phyloP scores from a whole-genome alignment of 2,797 vertebrate genomes.

The Catamblyrhynchus diadema region DNA sequence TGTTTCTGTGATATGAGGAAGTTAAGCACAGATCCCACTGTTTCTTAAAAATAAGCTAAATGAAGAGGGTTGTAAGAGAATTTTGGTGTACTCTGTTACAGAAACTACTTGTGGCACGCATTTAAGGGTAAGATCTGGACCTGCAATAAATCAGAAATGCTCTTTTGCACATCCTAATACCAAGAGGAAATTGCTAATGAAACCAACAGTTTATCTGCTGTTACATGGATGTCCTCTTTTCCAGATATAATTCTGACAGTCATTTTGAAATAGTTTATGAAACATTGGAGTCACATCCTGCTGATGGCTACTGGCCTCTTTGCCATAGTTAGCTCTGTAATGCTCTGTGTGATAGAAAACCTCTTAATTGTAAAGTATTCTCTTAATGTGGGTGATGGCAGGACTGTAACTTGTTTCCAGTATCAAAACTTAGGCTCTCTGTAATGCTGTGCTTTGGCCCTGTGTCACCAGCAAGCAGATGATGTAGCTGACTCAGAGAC shows the following conservation, averaged over 20 bases:
- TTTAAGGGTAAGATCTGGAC: neutral
- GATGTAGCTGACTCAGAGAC: neutral
- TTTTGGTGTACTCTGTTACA: neutral
- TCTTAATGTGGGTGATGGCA: neutral
- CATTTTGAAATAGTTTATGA: neutral
- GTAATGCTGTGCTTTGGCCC: neutral
- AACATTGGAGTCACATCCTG: neutral
- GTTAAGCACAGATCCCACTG: neutral
- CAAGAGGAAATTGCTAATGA: neutral
- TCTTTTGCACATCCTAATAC: neutral
- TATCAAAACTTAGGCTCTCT: neutral
- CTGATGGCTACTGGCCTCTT: neutral
- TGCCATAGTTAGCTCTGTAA: neutral
- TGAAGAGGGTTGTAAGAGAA: neutral
- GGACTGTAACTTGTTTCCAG: neutral
- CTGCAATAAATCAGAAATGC: neutral
- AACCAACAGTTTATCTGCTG: neutral
- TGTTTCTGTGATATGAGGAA: neutral
- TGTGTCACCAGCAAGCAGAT: neutral
- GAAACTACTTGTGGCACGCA: neutral
- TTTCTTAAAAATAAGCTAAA: neutral
- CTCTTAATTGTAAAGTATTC: neutral
- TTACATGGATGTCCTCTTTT: neutral
- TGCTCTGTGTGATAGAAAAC: neutral
- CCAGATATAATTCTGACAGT: neutral